phyloP scores from a whole-genome alignment of 2,888 invertebrate genomes.

The Pediacus dermestoides region DNA sequence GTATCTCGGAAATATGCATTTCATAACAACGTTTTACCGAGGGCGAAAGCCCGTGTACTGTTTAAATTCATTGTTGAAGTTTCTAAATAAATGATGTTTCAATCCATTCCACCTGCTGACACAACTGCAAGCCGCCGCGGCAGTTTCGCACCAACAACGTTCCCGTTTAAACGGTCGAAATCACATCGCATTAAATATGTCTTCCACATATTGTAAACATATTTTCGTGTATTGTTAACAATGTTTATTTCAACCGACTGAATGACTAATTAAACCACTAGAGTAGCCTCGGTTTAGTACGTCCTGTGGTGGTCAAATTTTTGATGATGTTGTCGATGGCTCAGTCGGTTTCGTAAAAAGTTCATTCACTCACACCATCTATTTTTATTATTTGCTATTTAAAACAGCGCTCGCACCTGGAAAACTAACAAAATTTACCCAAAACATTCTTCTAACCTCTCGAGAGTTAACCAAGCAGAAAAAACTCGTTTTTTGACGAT shows the following conservation, averaged over 20 bases:
- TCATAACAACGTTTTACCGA: conserved; percentile 58
- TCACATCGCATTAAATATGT: conserved; percentile 27
- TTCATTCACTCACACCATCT: conserved; percentile 39
- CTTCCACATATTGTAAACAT: conserved; percentile 31
- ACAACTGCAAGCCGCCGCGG: conserved; percentile 38
- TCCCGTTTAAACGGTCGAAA: conserved; percentile 27
- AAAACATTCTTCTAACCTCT: too few relatives aligned
- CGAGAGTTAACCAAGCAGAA: too few relatives aligned
- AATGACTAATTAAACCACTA: too few relatives aligned
- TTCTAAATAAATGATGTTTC: too few relatives aligned
- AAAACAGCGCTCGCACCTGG: conserved; percentile 5
- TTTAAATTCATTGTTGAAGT: background rate
- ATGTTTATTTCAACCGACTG: conserved; percentile 34
- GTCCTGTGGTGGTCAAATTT: conserved; percentile 41
- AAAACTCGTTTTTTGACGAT: too few relatives aligned
- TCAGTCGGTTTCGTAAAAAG: conserved; percentile 43
- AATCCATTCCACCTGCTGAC: conserved; percentile 47
- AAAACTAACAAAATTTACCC: conserved; percentile 5
- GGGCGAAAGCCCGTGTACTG: conserved; percentile 31
- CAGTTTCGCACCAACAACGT: conserved; percentile 37
- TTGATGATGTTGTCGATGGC: conserved; percentile 48
- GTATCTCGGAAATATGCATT: conserved; percentile 59
- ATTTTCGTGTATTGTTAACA: conserved; percentile 20
- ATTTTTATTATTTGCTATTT: conserved; percentile 23
- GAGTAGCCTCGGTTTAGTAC: too few relatives aligned